These are phyloP conservation scores for Chromobotia macracanthus DNA, from an alignment of 2,797 vertebrate genomes.

Conservation along the genomic window DNA sequence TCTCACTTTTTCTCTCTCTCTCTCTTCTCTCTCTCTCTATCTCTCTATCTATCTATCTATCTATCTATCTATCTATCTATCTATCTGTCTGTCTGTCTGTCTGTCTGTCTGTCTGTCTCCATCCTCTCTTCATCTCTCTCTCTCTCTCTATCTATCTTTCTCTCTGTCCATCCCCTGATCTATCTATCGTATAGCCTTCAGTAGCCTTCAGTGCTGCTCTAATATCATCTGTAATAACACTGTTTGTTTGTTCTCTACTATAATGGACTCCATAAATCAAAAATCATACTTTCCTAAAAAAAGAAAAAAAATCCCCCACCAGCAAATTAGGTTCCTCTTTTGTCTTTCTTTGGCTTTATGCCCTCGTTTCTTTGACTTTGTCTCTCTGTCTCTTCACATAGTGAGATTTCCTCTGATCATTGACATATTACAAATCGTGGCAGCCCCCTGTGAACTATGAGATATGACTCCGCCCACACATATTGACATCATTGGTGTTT, in stretches of 20 bases:
- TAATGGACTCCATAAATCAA: slow-evolving; percentile 63
- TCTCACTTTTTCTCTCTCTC: neutral
- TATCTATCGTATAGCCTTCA: slow-evolving; percentile 45
- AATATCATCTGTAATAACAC: slow-evolving; percentile 55
- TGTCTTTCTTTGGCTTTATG: slow-evolving; percentile 29
- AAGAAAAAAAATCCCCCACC: slow-evolving; percentile 28
- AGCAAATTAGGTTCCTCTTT: slow-evolving; percentile 32
- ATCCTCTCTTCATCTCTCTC: neutral
- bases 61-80: neutral
- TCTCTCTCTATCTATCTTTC: slow-evolving; percentile 1
- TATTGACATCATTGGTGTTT: neutral
- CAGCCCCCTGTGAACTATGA: neutral
- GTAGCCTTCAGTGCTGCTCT: slow-evolving; percentile 51
- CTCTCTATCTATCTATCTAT: slow-evolving; percentile 23
- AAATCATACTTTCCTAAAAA: slow-evolving; percentile 44
- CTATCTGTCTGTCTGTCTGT: slow-evolving; percentile 37
- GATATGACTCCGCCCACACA: neutral
- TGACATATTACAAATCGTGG: neutral
- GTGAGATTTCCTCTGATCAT: neutral
- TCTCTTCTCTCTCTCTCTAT: slow-evolving; percentile 15
- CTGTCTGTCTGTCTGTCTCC: neutral
- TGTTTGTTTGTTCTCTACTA: slow-evolving; percentile 61
- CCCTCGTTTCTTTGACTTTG: slow-evolving; percentile 3
- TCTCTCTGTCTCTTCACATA: slow-evolving; percentile 1
- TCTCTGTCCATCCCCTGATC: slow-evolving; percentile 31